Base-by-base conservation (phyloP, 2,888 invertebrate species). In the Lomographa bimaculata region DNA sequence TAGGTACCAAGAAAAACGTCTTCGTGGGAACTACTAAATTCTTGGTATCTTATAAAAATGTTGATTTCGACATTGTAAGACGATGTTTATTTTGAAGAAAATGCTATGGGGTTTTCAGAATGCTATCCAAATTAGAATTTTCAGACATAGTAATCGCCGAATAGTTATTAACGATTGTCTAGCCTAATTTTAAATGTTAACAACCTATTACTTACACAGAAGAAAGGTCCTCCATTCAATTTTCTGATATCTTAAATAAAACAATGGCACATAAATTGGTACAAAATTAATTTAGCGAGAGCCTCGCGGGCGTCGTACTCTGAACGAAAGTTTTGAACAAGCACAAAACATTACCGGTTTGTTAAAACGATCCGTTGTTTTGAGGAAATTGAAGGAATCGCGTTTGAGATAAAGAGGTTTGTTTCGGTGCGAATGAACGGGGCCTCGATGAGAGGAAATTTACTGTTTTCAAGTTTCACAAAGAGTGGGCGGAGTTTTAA, bases 381-480 rank as follows among this genome's bases (percentile, higher is more conserved):
- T 48, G 54, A 46, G 57, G 58, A 68, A 72, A 70, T 75, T 72
- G 61, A 69, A 70, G 68, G 64, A 71, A 72, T 68, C 66, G 64
- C 60, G 61, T 74, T 71, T 62, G 61, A 75, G 71, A 68, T 68
- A 71, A 70, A 71, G 64, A 56, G 60, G 67, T 71, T 70, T 73
- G 70, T 69, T 69, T 64, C 62, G 61, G 54, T 54, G 62, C 64
- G 67, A 77, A 70, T 66, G 67, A 70, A 59, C 64, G 70, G 45
- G 23, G 43, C 40, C 30, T 45, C 18, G 37, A 68, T 64, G 64
- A 63, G 62, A 57, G 66, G 70, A 71, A 75, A 70, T 75, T 71
- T 66, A 67, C 72, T 60, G 68, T 65, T 71, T 73, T 71, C 64
- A 76, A 81, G 70, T 76, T 78, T 63, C 46, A 65, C 65, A 68